phyloP scores from a whole-genome alignment of 2,797 vertebrate species.

The Enteromius fasciolatus region DNA sequence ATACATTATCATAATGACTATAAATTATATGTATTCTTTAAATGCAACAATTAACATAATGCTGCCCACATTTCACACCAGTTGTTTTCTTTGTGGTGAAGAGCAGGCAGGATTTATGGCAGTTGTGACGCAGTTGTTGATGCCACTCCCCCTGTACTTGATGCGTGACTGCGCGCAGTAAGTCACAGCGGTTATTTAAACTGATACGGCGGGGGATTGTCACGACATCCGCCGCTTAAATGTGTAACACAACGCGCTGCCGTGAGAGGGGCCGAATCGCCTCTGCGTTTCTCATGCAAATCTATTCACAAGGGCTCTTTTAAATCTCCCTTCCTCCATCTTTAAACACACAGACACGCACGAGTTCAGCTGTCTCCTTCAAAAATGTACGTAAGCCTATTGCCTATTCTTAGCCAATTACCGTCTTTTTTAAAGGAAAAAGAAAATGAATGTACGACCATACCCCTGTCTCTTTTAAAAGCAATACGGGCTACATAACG shows the following conservation, averaged over 20 bases:
- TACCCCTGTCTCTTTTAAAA: not conserved
- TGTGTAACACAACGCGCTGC: slow-evolving; percentile 79
- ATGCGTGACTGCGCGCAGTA: slow-evolving; percentile 76
- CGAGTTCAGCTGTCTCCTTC: slow-evolving; percentile 4
- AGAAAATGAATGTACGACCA: not conserved
- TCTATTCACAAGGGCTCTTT: slow-evolving; percentile 67
- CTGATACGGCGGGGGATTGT: slow-evolving; percentile 79
- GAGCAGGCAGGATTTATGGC: not conserved
- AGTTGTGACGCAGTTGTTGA: slow-evolving; percentile 15
- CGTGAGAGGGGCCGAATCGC: slow-evolving; percentile 78
- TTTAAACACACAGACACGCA: slow-evolving; percentile 20
- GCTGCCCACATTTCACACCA: not conserved
- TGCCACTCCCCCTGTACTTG: slow-evolving; percentile 51
- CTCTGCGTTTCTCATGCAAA: slow-evolving; percentile 82
- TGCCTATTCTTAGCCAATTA: not conserved
- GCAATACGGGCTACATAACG: not conserved
- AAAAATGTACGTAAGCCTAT: not conserved
- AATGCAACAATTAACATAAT: too few species aligned
- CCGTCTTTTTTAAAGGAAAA: not conserved
- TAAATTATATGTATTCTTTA: not conserved
- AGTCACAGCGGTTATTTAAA: slow-evolving; percentile 77
- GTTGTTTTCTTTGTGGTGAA: slow-evolving; percentile 21
- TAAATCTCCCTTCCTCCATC: slow-evolving; percentile 33
- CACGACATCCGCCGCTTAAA: slow-evolving; percentile 85
- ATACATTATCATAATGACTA: not conserved